These are phyloP conservation scores for Cryptus armator DNA, from an alignment of 2,888 invertebrate genomes.

Conservation along the genomic window DNA sequence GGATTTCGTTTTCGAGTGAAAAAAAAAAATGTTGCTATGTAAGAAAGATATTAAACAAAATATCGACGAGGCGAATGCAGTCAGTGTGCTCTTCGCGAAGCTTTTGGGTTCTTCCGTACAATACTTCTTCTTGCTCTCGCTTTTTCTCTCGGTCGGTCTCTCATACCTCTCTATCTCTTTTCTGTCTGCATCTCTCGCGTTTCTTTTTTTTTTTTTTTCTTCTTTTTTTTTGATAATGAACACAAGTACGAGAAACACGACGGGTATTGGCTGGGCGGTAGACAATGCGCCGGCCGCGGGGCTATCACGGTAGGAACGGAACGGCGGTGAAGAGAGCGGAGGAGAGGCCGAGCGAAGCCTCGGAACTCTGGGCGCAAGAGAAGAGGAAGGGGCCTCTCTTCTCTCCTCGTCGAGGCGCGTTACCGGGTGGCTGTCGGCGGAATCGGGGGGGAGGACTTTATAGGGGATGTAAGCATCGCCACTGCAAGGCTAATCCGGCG, in stretches of 20 bases:
- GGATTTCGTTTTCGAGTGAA: too few species aligned
- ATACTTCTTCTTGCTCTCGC: conserved; percentile 58
- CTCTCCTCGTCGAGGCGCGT: conserved; percentile 68
- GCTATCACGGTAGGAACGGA: conserved; percentile 82
- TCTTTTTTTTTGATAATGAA: conserved; percentile 83
- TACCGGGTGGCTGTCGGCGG: conserved; percentile 62
- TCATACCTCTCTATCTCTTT: conserved; percentile 64
- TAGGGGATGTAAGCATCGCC: conserved; percentile 84
- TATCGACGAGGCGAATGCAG: conserved; percentile 40
- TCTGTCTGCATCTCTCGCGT: conserved; percentile 65
- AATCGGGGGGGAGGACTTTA: conserved; percentile 76
- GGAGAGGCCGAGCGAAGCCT: conserved; percentile 60
- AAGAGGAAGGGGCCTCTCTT: conserved; percentile 72
- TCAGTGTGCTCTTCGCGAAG: conserved; percentile 33
- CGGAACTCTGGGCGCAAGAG: conserved; percentile 58
- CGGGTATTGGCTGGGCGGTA: conserved; percentile 83
- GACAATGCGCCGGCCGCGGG: conserved; percentile 85
- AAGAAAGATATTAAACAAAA: conserved; percentile 25
- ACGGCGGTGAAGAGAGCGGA: conserved; percentile 48
- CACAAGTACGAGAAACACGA: conserved; percentile 83
- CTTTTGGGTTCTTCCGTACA: conserved; percentile 45
- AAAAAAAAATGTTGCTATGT: too few species aligned
- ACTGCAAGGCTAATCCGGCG: conserved; percentile 84
- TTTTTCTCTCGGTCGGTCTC: conserved; percentile 46
- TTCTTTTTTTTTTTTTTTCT: conserved; percentile 71